Conservation (phyloP, 2,113 vertebrate genomes). For the Corythoichthys haematopterus region DNA sequence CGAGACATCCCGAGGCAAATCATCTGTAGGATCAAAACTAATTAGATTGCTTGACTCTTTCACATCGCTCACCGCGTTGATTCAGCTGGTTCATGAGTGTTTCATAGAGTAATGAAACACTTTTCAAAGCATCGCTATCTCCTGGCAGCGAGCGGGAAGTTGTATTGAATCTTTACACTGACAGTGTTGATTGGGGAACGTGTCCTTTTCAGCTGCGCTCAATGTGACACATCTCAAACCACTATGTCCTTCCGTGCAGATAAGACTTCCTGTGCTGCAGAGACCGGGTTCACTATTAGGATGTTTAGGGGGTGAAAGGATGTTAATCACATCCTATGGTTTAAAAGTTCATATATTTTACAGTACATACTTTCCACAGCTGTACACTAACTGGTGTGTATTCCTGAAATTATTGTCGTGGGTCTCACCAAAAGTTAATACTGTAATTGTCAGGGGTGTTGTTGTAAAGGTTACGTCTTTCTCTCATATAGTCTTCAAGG, state of each 20-base stretch:
- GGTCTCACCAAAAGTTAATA: background rate
- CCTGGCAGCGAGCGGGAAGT: conserved; percentile 16
- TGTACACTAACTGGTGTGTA: background rate
- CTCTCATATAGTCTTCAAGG: background rate
- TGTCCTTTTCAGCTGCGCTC: conserved; percentile 13
- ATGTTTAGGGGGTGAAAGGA: conserved; percentile 53
- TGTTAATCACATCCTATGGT: conserved; percentile 54
- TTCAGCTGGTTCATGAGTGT: conserved; percentile 21
- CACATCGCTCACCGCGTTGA: conserved; percentile 16
- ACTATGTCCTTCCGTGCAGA: conserved; percentile 37
- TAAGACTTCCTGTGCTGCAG: conserved; percentile 48
- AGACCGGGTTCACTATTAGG: conserved; percentile 44
- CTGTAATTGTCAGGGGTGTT: too few species aligned
- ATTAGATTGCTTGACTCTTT: conserved; percentile 37
- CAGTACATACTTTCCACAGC: background rate
- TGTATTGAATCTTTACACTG: conserved; percentile 19
- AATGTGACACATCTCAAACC: conserved; percentile 1
- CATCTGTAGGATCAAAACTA: conserved; percentile 54
- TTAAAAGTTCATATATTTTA: conserved; percentile 9
- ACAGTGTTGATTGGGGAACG: conserved; percentile 25
- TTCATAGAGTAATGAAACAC: conserved; percentile 25
- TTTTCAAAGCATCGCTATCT: conserved; percentile 14
- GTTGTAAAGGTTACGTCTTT: background rate
- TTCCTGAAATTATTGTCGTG: background rate
- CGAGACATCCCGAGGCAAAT: conserved; percentile 45